Conservation (phyloP, 2,113 vertebrate species). For the Acrocephalus arundinaceus region DNA sequence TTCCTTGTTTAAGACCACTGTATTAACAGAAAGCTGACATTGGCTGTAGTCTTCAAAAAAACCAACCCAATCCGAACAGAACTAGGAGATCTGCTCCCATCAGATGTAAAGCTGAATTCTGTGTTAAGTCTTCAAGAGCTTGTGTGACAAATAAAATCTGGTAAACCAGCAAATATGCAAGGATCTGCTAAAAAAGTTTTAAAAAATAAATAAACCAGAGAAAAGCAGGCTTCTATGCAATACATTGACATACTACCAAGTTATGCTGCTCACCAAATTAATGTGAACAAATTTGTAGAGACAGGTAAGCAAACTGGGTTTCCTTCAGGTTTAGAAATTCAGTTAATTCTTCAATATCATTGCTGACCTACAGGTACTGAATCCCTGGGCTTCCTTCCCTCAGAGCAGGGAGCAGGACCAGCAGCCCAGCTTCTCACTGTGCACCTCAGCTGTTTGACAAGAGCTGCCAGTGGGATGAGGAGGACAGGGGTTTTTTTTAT, state of each 20-base stretch:
- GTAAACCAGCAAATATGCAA: neutral
- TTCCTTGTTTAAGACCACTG: neutral
- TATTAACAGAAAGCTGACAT: neutral
- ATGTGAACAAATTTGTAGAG: neutral
- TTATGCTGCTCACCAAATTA: neutral
- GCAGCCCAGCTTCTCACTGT: neutral
- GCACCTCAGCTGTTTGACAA: neutral
- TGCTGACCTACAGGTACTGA: neutral
- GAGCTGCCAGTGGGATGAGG: neutral
- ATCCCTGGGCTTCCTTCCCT: neutral
- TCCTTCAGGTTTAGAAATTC: neutral
- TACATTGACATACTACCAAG: neutral
- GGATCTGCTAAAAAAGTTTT: neutral
- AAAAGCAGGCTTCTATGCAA: neutral
- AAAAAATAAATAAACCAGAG: neutral
- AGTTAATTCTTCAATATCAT: neutral
- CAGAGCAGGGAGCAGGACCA: accelerated
- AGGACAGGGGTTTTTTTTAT: neutral
- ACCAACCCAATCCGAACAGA: neutral
- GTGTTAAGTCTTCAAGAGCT: neutral
- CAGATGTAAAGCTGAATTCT: neutral
- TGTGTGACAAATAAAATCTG: neutral
- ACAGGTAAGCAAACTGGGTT: neutral
- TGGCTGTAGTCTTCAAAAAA: neutral
- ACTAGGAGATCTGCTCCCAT: neutral